Base-by-base conservation (phyloP, 2,888 invertebrate genomes). In the Bombylius major region DNA sequence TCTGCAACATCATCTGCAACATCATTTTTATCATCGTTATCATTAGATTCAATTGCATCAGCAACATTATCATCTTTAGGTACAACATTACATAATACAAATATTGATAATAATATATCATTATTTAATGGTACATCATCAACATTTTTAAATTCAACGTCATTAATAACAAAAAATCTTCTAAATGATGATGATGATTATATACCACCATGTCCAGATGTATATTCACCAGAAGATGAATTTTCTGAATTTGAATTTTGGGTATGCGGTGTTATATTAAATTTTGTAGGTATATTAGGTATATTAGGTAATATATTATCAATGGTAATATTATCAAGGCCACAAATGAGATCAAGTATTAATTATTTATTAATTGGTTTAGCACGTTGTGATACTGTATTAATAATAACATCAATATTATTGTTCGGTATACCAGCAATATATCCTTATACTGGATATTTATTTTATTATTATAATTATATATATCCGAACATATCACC, bases 311-410 rank as follows among this genome's bases (percentile, higher is more conserved):
- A 95, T 75, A 81, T 89, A 57, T 86, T 96, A 56, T 86, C 94
- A 47, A 89, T 92, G 79, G 84, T 94, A 59, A 93, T 95, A 64
- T 78, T 95, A 53, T 89, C 91, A 57, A 82, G 93, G 55, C 93
- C 94, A 33, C 89, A 95, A 75, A 96, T 97, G 96, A 84, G 90
- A 66, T 93, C 93, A 58, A 94, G 95, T 69, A 92, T 96, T 69
- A 96, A 96, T 76, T 91, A 93, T 73, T 82, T 96, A 68, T 81
- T 98, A 59, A 89, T 93, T 62, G 95, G 94, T 6, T 79, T 98
- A 64, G 96, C 97, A 33, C 82, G 91, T 65, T 94, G 93, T 75
- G 98, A 98, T 78, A 92, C 91, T 12, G 82, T 89, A 61, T 81
- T 97, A 64, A 89, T 96, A 65, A 77, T 92, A 64, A 90, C 91